Evolutionary conservation across 2,797 vertebrate species (phyloP).

Genomic region (Poecilia wingei): DNA sequence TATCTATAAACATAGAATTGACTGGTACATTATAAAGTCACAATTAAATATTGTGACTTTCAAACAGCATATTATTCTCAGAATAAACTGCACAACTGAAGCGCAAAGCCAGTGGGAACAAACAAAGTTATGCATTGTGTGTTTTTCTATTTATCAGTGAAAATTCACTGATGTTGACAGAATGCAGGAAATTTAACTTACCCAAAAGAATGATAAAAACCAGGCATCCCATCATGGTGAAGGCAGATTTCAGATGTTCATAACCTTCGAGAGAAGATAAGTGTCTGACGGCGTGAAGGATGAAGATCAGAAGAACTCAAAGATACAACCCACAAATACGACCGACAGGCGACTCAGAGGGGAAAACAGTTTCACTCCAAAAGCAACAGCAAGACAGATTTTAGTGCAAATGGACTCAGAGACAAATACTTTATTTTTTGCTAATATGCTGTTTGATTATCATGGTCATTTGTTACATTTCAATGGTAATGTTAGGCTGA

Average conservation of each 20-base stretch:
- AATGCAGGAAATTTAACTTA: slow-evolving; percentile 16
- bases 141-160: neutral
- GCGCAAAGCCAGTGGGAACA: neutral
- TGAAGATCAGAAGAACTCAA: neutral
- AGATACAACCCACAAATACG: neutral
- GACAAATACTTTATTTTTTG: too few species aligned
- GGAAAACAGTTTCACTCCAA: too few species aligned
- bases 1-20: too few species aligned
- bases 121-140: neutral
- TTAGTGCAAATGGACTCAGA: too few species aligned
- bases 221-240: slow-evolving; percentile 18
- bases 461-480: too few species aligned
- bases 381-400: too few species aligned
- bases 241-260: slow-evolving; percentile 4
- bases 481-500: too few species aligned
- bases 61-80: neutral
- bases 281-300: neutral
- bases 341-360: too few species aligned
- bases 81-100: neutral
- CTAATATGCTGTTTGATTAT: too few species aligned
- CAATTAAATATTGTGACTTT: neutral
- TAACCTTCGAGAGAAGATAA: neutral
- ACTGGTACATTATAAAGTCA: neutral
- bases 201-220: slow-evolving; percentile 39
- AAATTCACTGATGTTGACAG: neutral